Evolutionary conservation across 2,113 vertebrate species (phyloP).

Genomic region (Sinocyclocheilus grahami): DNA sequence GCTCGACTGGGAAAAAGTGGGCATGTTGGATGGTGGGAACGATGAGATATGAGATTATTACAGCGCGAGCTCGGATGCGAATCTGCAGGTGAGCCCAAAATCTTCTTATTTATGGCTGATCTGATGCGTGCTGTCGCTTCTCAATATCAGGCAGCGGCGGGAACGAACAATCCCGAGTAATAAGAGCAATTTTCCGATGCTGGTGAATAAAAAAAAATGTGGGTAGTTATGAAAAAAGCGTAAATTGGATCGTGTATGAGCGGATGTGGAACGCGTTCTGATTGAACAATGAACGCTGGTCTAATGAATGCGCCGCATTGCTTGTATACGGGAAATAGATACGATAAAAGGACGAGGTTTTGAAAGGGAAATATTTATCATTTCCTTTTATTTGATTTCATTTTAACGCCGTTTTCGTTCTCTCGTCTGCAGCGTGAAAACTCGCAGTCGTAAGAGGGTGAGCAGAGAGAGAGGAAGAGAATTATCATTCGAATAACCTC

Average conservation of each 20-base stretch:
- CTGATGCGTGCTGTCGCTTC: conserved; percentile 24
- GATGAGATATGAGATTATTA: conserved; percentile 37
- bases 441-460: not conserved
- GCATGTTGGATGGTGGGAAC: conserved; percentile 14
- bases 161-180: not conserved
- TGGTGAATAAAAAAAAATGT: not conserved
- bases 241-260: conserved; percentile 13
- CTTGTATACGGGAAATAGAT: not conserved
- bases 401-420: not conserved
- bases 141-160: not conserved
- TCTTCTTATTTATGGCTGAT: conserved; percentile 37
- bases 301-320: conserved; percentile 30
- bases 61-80: conserved; percentile 26
- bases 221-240: not conserved
- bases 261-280: conserved; percentile 31
- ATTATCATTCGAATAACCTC: conserved; percentile 21
- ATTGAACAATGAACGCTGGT: conserved; percentile 40
- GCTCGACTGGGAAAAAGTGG: conserved; percentile 17
- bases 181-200: conserved; percentile 1
- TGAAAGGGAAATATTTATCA: not conserved
- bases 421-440: not conserved
- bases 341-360: not conserved
- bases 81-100: conserved; percentile 48
- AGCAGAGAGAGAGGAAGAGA: conserved; percentile 37
- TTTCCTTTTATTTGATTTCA: not conserved